These are phyloP conservation scores for Willowsia nigromaculata DNA, from an alignment of 2,888 invertebrate species.

Conservation along the genomic window DNA sequence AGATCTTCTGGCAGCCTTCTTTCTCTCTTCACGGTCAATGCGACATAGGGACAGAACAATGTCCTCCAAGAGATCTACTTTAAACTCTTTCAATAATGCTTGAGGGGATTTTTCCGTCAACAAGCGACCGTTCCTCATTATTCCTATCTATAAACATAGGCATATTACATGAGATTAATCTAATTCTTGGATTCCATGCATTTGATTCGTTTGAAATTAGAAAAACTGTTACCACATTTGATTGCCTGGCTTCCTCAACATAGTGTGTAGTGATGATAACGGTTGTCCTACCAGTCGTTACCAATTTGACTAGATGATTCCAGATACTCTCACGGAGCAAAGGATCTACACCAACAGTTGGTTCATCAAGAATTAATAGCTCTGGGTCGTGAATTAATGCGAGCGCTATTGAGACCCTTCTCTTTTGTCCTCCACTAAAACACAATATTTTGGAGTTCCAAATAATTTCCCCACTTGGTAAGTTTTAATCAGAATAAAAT, in stretches of 20 bases:
- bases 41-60: conserved; percentile 71
- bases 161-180: background rate
- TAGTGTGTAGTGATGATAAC: conserved; percentile 76
- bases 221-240: conserved; percentile 62
- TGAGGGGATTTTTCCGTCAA: conserved; percentile 69
- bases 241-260: conserved; percentile 71
- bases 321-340: conserved; percentile 65
- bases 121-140: conserved; percentile 73
- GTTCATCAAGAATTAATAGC: conserved; percentile 62
- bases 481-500: background rate
- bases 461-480: too few species aligned
- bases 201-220: background rate
- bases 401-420: conserved; percentile 46
- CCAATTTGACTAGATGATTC: conserved; percentile 68
- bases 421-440: conserved; percentile 60
- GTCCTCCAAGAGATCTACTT: conserved; percentile 65
- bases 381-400: conserved; percentile 60
- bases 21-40: conserved; percentile 55
- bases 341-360: conserved; percentile 61
- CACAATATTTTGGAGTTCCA: background rate
- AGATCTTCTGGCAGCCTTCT: too few species aligned
- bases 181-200: background rate
- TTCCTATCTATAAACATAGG: conserved; percentile 71
- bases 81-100: conserved; percentile 49
- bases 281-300: conserved; percentile 54